phyloP scores from a whole-genome alignment of 64 coral and sea anemone genomes.

The Stichodactyla mertensii region DNA sequence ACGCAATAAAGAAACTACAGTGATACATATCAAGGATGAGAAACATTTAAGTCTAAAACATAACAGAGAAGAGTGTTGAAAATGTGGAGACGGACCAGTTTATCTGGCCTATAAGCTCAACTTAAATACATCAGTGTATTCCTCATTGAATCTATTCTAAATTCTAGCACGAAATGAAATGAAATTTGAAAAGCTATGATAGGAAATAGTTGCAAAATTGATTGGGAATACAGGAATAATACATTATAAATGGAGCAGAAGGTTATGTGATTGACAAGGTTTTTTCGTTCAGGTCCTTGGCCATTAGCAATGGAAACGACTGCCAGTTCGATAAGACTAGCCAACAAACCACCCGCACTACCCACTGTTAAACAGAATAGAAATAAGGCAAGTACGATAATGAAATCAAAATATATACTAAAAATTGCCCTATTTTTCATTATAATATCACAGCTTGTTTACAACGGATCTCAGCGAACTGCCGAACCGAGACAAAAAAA shows the following conservation, averaged over 20 bases:
- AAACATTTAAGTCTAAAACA: too few species aligned
- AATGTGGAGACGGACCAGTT: too few species aligned
- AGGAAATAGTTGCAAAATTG: neutral
- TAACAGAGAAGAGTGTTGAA: neutral
- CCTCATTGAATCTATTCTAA: too few species aligned
- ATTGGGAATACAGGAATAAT: neutral
- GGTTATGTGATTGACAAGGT: neutral
- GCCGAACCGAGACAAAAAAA: too few species aligned
- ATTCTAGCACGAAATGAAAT: too few species aligned
- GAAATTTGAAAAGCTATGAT: too few species aligned
- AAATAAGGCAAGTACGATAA: constrained; percentile 34
- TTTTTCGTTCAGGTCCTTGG: neutral
- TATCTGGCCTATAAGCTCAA: neutral
- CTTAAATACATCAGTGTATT: neutral
- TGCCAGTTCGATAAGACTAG: constrained; percentile 68
- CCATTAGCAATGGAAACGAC: constrained; percentile 66
- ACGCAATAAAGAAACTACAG: too few species aligned
- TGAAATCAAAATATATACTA: neutral
- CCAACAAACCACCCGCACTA: constrained; percentile 76
- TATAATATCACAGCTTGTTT: too few species aligned
- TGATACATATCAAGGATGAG: too few species aligned
- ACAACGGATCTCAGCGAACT: too few species aligned
- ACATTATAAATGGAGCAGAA: neutral
- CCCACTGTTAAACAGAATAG: constrained; percentile 79
- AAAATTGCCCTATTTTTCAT: neutral